A percentile compares a stretch with the other conserved stretches of the same genome.
phyloP scores from a whole-genome alignment of 2,113 vertebrate species.

The Enhydra lutris region DNA sequence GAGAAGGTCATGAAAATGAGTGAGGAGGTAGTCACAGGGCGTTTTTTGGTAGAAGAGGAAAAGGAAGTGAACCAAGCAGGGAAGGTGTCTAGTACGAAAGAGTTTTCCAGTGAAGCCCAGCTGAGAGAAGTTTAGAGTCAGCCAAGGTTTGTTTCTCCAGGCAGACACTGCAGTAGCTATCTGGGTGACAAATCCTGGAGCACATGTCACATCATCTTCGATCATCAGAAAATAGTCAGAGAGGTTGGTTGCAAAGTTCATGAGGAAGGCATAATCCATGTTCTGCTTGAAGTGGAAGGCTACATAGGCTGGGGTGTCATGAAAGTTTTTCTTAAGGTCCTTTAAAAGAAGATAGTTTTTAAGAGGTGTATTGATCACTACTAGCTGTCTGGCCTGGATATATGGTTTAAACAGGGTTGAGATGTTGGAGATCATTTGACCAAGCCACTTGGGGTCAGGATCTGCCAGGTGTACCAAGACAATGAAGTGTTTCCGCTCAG shows the following conservation, averaged over 20 bases:
- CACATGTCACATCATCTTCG: constrained; percentile 85
- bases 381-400: constrained; percentile 82
- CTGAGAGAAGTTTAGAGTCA: constrained; percentile 89
- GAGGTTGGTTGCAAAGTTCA: constrained; percentile 85
- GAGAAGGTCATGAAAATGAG: constrained; percentile 85
- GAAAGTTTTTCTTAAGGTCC: constrained; percentile 87
- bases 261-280: constrained; percentile 88
- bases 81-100: constrained; percentile 87
- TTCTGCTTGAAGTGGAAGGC: constrained; percentile 91
- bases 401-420: constrained; percentile 75
- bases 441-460: constrained; percentile 79
- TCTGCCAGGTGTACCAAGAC: constrained; percentile 90
- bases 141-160: constrained; percentile 79
- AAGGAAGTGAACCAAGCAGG: constrained; percentile 87
- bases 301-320: constrained; percentile 82
- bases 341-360: constrained; percentile 84
- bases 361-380: constrained; percentile 83
- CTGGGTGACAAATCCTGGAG: constrained; percentile 84
- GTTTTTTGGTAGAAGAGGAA: constrained; percentile 94
- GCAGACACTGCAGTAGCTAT: constrained; percentile 81
- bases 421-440: constrained; percentile 63
- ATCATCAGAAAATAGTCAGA: constrained; percentile 91
- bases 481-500: constrained; percentile 87
- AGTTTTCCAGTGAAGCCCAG: constrained; percentile 92
- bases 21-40: constrained; percentile 90